A percentile compares a stretch with the other conserved stretches of the same genome.
These are phyloP conservation scores for Argyrosomus regius DNA, from an alignment of 2,797 vertebrate species.

Conservation along the genomic window DNA sequence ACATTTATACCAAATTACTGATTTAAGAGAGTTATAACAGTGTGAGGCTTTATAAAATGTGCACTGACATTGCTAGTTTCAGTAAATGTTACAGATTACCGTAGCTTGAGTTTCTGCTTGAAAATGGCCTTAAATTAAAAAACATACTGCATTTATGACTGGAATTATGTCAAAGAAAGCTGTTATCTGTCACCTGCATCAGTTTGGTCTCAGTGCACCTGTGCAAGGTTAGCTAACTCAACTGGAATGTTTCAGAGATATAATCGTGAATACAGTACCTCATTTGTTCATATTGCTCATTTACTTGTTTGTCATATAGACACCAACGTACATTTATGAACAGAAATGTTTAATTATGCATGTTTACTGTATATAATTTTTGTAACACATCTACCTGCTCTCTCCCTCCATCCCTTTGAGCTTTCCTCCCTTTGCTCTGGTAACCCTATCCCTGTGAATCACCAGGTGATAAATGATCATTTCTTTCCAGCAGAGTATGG, in stretches of 20 bases:
- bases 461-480: conserved; percentile 91
- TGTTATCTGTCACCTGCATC: conserved; percentile 61
- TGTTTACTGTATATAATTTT: conserved; percentile 4
- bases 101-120: conserved; percentile 12
- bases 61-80: neutral
- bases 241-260: conserved; percentile 47
- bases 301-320: conserved; percentile 2
- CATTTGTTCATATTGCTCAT: conserved; percentile 10
- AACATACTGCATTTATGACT: conserved; percentile 25
- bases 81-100: conserved; percentile 1
- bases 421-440: conserved; percentile 55
- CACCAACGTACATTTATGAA: neutral
- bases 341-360: neutral
- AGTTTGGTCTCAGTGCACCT: conserved; percentile 55
- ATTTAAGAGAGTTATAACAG: conserved; percentile 25
- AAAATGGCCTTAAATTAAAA: conserved; percentile 31
- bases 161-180: conserved; percentile 40
- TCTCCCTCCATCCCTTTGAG: conserved; percentile 28
- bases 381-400: conserved; percentile 16
- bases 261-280: conserved; percentile 11
- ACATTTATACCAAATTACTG: conserved; percentile 16
- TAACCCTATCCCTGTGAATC: conserved; percentile 89
- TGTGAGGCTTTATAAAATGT: conserved; percentile 12
- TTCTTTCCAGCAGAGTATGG: conserved; percentile 86
- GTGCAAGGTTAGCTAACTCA: conserved; percentile 34